Conservation (phyloP, 2,888 invertebrate species). For the Osmoderma eremita region DNA sequence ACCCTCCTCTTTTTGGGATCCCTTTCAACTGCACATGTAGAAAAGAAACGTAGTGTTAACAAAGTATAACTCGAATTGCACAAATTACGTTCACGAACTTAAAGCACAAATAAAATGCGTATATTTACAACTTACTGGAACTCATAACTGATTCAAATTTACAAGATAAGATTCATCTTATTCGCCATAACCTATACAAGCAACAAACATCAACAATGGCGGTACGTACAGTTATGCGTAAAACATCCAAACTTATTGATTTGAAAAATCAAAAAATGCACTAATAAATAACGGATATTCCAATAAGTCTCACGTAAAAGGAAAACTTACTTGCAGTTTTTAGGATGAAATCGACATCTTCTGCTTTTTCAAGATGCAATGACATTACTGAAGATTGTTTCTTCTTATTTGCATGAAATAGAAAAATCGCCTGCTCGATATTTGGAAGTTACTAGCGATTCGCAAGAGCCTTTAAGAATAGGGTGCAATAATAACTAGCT, state of each 20-base stretch:
- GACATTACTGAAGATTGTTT: constrained; percentile 47
- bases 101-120: neutral
- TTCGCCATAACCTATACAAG: constrained; percentile 39
- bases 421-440: constrained; percentile 30
- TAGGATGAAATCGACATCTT: constrained; percentile 61
- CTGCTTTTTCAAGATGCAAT: constrained; percentile 56
- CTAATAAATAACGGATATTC: neutral
- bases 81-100: neutral
- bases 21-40: constrained; percentile 66
- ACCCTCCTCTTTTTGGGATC: constrained; percentile 84
- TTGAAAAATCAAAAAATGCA: constrained; percentile 43
- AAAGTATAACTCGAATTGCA: neutral
- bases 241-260: constrained; percentile 43
- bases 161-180: constrained; percentile 21
- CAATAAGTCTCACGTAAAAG: neutral
- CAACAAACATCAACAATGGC: constrained; percentile 42
- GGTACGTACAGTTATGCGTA: constrained; percentile 47
- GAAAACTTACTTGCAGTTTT: constrained; percentile 62
- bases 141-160: constrained; percentile 20
- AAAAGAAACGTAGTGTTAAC: neutral
- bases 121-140: constrained; percentile 20
- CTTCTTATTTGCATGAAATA: constrained; percentile 29
- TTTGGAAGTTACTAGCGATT: constrained; percentile 27
- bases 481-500: no score
- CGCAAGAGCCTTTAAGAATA: no score